A percentile compares a stretch with the other conserved stretches of the same genome.
Conservation (phyloP, 2,113 vertebrate species). For the Protomyctophum bolini region DNA sequence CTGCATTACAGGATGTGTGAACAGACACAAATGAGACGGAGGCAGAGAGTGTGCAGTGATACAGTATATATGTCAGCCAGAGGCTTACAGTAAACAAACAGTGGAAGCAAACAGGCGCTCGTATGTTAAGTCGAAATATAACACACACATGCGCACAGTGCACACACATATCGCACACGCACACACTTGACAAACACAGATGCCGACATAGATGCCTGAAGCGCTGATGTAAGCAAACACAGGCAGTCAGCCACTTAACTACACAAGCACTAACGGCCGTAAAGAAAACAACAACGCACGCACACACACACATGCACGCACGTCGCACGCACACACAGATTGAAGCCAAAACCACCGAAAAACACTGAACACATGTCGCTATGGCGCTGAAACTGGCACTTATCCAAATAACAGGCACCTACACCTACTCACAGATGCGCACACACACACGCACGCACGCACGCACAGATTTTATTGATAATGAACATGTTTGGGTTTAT, state of each 20-base stretch:
- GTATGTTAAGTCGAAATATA: not conserved
- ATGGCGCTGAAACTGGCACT: too few species aligned
- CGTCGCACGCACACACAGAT: not conserved
- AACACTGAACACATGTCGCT: too few species aligned
- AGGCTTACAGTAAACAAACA: conserved; percentile 45
- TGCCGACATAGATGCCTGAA: conserved; percentile 66
- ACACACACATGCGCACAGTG: conserved; percentile 24
- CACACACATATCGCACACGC: not conserved
- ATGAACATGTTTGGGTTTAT: too few species aligned
- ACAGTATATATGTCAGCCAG: not conserved
- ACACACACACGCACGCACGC: not conserved
- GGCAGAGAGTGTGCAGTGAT: too few species aligned
- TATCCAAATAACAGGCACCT: too few species aligned
- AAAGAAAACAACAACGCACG: conserved; percentile 52
- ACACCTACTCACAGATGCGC: too few species aligned
- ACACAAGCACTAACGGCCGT: conserved; percentile 57
- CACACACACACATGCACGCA: conserved; percentile 1
- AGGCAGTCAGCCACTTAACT: conserved; percentile 66
- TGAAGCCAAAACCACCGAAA: too few species aligned
- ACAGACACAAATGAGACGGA: too few species aligned
- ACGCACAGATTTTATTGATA: not conserved
- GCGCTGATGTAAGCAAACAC: conserved; percentile 64
- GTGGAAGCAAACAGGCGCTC: conserved; percentile 38
- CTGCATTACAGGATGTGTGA: too few species aligned
- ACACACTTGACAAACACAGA: conserved; percentile 58